Base-by-base conservation (phyloP, 2,113 vertebrate genomes). In the Hypocryptadius cinnamomeus region DNA sequence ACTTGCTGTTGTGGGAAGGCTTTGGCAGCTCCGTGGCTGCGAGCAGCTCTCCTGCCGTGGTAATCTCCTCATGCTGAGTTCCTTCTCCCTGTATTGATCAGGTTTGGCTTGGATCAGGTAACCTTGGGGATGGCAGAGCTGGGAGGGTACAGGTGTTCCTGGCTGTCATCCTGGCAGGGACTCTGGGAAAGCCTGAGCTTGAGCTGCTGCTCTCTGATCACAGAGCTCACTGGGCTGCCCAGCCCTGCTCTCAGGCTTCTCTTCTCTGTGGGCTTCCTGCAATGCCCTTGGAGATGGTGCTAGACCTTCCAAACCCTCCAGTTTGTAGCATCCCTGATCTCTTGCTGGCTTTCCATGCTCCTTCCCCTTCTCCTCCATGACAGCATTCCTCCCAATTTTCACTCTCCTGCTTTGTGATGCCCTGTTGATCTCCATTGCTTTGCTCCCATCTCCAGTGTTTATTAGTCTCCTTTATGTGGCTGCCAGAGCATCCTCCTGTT, bases 41-140 rank as follows among this genome's bases (percentile, higher is more conserved):
- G 15, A 56, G 64, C 17, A 2, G 85, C 79, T 93, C 92, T 83
- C 83, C 74, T 80, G 77, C 95, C 4, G 6, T 3, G 68, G 71
- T 71, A 57, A 95, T 97, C 72, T 82, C 79, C 73, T 88, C 47
- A 3, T 37, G 88, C 73, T 5, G 21, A 71, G 19, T 71, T 79
- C 59, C 76, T 57, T 65, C 80, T 70, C 69, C 59, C 66, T 40
- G 33, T 35, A 73, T 89, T 79, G 95, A 84, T 93, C 48, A 27
- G 82, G 39, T 64, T 96, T 37, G 84, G 39, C 61, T 96, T 37
- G 28, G 51, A 53, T 19, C 68, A 81, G 87, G 73, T 40, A 31
- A 61, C 42, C 92, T 60, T 17, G 13, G 4, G 89, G 81, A 48
- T 13, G 63, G 91, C 45, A 33, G 64, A 42, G 50, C 74, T 0